These are phyloP conservation scores for Phrynocephalus forsythii DNA, from an alignment of 2,797 vertebrate genomes.

Conservation along the genomic window DNA sequence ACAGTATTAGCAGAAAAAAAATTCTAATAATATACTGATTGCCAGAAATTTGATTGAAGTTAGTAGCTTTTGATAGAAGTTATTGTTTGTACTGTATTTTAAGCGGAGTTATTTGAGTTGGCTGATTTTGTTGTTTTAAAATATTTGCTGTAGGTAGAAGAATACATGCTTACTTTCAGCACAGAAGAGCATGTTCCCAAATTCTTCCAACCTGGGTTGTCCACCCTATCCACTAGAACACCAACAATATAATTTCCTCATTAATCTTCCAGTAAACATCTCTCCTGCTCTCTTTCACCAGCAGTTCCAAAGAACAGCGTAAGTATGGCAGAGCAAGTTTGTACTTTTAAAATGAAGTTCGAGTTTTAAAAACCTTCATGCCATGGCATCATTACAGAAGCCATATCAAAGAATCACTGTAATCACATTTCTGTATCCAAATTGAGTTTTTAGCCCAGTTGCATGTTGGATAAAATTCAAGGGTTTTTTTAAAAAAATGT, in stretches of 20 bases:
- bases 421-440: no score
- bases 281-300: conserved; percentile 72
- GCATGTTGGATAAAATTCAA: background rate
- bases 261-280: conserved; percentile 46
- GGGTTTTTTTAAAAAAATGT: no score
- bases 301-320: conserved; percentile 75
- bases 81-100: background rate
- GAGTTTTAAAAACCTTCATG: no score
- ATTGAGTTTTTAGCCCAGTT: background rate
- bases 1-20: background rate
- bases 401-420: no score
- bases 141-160: conserved; percentile 62
- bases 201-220: conserved; percentile 75
- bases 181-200: conserved; percentile 85
- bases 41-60: conserved; percentile 12
- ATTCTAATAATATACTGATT: background rate
- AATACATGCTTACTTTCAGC: conserved; percentile 76
- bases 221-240: conserved; percentile 73
- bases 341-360: background rate
- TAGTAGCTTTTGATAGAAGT: background rate
- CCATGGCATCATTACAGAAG: no score
- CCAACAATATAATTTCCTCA: conserved; percentile 68
- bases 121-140: background rate
- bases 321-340: conserved; percentile 65
- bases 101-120: conserved; percentile 11